Conservation (phyloP, 2,797 vertebrate genomes). For the Microctenopoma stevenorrisi region DNA sequence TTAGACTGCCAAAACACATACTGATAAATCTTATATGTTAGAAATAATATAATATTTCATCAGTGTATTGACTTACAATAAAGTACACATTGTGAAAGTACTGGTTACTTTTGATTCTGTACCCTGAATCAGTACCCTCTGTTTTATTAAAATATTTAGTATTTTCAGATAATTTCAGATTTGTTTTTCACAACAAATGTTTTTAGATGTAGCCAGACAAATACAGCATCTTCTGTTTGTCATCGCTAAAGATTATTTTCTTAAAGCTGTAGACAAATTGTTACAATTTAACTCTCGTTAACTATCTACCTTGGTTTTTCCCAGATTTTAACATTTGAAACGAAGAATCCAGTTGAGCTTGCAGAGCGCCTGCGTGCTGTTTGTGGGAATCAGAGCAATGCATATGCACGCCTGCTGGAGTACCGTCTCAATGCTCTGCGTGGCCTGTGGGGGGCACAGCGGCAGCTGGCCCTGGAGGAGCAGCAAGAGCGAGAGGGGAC, state of each 20-base stretch:
- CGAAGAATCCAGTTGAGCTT: conserved; percentile 94
- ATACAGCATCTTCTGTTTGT: not conserved
- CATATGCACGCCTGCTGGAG: conserved; percentile 95
- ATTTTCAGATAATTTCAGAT: not conserved
- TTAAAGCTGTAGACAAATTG: not conserved
- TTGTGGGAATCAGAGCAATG: conserved; percentile 99
- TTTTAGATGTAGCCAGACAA: conserved; percentile 16
- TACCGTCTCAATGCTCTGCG: conserved; percentile 97
- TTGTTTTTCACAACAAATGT: not conserved
- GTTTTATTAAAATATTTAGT: conserved; percentile 2
- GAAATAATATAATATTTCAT: not conserved
- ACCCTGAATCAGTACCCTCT: not conserved
- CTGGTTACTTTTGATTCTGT: conserved; percentile 1
- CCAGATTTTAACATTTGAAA: conserved; percentile 98
- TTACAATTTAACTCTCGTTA: conserved; percentile 2
- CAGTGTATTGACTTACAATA: not conserved
- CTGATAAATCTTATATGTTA: not conserved
- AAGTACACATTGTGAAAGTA: not conserved
- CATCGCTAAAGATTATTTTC: conserved; percentile 1
- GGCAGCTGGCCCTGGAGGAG: conserved; percentile 87
- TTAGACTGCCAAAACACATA: conserved; percentile 1
- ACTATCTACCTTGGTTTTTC: conserved; percentile 12
- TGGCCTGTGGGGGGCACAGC: conserved; percentile 97
- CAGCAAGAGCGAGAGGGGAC: conserved; percentile 87
- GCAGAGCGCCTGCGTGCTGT: conserved; percentile 94